Evolutionary conservation across 2,113 vertebrate genomes (phyloP).

Genomic region (Periophthalmus modestus): DNA sequence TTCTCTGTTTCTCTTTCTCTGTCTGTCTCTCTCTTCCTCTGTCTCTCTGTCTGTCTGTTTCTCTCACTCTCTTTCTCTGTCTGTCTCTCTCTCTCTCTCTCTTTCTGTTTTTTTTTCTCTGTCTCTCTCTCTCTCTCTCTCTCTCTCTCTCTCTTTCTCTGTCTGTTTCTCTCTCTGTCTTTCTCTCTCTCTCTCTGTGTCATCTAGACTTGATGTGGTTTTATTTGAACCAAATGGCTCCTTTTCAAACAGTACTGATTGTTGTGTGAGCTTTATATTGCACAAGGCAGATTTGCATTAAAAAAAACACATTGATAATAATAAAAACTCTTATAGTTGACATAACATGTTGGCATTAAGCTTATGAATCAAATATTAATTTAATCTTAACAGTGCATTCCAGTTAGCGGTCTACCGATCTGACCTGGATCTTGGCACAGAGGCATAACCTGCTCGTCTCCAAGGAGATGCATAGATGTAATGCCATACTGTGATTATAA

Average conservation of each 20-base stretch:
- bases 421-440: too few relatives aligned
- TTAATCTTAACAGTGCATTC: too few relatives aligned
- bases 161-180: background rate
- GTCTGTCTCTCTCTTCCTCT: background rate
- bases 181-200: background rate
- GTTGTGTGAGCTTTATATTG: background rate
- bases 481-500: too few relatives aligned
- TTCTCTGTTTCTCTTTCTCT: slow-evolving; percentile 5
- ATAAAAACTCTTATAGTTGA: too few relatives aligned
- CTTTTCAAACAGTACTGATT: background rate
- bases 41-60: background rate
- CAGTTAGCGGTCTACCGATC: too few relatives aligned
- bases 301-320: too few relatives aligned
- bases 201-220: background rate
- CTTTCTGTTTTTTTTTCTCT: too few relatives aligned
- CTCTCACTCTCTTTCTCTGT: background rate
- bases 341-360: too few relatives aligned
- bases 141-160: background rate
- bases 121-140: background rate
- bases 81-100: background rate
- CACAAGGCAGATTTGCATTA: too few relatives aligned
- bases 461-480: too few relatives aligned
- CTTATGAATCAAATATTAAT: too few relatives aligned
- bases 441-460: too few relatives aligned
- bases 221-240: background rate